Percentiles rank a stretch among this genome's conserved stretches.
Conservation (phyloP, 1,140 invertebrate species). For the Meloidogyne exigua region DNA sequence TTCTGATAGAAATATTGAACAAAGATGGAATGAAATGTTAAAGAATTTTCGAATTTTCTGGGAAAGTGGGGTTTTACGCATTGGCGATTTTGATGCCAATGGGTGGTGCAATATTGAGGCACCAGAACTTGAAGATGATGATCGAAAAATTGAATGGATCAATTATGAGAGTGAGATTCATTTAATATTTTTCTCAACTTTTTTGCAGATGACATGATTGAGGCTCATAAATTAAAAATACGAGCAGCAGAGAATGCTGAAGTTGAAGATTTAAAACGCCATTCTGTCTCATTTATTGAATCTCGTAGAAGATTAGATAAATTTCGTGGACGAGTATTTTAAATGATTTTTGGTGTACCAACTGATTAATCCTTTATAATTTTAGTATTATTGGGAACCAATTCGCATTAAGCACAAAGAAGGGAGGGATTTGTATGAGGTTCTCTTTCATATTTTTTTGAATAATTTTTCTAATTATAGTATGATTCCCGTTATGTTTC, state of each 20-base stretch:
- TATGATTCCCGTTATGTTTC: slow-evolving; percentile 12
- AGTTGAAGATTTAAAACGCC: slow-evolving; percentile 7
- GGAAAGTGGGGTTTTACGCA: slow-evolving; percentile 2
- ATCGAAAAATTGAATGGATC: neutral
- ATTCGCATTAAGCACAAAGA: slow-evolving; percentile 12
- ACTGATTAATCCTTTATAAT: neutral
- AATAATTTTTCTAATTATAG: neutral
- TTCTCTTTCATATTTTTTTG: neutral
- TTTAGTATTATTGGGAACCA: slow-evolving; percentile 18
- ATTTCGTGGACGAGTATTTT: neutral
- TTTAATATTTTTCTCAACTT: neutral
- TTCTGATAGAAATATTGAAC: neutral
- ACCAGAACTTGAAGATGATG: neutral
- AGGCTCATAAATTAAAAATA: neutral
- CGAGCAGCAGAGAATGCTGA: slow-evolving; percentile 1
- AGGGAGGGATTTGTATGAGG: slow-evolving; percentile 19
- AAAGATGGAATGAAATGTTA: neutral
- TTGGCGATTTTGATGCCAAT: slow-evolving; percentile 4
- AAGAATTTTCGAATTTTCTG: neutral
- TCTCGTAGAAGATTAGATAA: slow-evolving; percentile 15
- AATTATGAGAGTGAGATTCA: neutral
- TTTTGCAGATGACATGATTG: neutral
- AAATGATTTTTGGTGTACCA: neutral
- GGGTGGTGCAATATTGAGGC: slow-evolving; percentile 4
- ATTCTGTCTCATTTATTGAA: slow-evolving; percentile 1